Evolutionary conservation across 2,113 vertebrate genomes (phyloP).

Genomic region (Tursiops truncatus): DNA sequence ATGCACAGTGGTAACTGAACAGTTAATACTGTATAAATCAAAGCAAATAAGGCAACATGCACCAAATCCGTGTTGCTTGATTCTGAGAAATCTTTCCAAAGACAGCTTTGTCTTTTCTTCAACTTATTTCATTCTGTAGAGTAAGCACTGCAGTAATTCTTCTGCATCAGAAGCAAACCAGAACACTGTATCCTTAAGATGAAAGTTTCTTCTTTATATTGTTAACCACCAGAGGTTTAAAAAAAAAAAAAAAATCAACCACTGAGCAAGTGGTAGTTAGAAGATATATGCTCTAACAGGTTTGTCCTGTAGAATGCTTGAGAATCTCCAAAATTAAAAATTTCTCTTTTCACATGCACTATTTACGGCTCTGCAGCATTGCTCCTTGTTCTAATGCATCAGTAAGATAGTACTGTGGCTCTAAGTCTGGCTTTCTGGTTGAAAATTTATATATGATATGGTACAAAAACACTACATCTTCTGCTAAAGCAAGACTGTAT

Average conservation of each 20-base stretch:
- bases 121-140: conserved; percentile 78
- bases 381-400: conserved; percentile 83
- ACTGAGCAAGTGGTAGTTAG: conserved; percentile 67
- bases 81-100: conserved; percentile 79
- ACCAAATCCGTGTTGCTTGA: conserved; percentile 71
- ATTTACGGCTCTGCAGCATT: conserved; percentile 85
- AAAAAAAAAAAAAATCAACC: conserved; percentile 65
- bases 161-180: conserved; percentile 75
- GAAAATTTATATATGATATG: conserved; percentile 76
- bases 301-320: conserved; percentile 76
- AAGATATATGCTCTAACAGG: conserved; percentile 81
- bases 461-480: conserved; percentile 78
- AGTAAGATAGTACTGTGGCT: conserved; percentile 75
- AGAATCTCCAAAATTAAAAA: conserved; percentile 81
- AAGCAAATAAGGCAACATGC: conserved; percentile 79
- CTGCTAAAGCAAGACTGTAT: conserved; percentile 83
- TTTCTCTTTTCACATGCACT: conserved; percentile 75
- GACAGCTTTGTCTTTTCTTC: conserved; percentile 72
- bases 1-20: conserved; percentile 72
- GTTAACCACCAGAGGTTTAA: conserved; percentile 62
- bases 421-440: conserved; percentile 82
- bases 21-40: conserved; percentile 75
- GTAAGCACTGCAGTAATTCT: conserved; percentile 75
- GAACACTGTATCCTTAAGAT: conserved; percentile 79
- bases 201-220: conserved; percentile 85